Evolutionary conservation across 2,797 vertebrate species (phyloP).

Genomic region (Gephyroberyx darwinii): DNA sequence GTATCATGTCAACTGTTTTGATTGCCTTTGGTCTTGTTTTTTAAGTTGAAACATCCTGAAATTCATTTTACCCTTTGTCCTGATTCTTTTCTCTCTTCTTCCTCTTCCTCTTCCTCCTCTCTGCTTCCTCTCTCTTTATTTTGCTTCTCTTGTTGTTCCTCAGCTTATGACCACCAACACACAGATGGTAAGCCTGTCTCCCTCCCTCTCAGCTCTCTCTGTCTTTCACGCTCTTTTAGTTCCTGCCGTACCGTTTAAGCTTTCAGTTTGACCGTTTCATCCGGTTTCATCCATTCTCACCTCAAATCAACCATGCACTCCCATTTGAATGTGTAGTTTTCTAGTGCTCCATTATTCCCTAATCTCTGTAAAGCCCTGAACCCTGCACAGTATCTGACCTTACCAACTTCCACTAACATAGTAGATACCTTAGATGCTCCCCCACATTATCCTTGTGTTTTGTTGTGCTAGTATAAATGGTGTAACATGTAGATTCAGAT

Average conservation of each 20-base stretch:
- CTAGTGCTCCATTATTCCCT: constrained; percentile 59
- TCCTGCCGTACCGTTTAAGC: constrained; percentile 71
- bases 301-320: constrained; percentile 62
- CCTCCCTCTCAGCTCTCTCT: constrained; percentile 84
- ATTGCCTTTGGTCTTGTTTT: constrained; percentile 77
- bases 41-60: constrained; percentile 80
- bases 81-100: constrained; percentile 77
- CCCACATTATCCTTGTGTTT: constrained; percentile 67
- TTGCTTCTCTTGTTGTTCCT: constrained; percentile 82
- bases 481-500: constrained; percentile 50
- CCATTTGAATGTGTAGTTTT: constrained; percentile 71
- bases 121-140: constrained; percentile 82
- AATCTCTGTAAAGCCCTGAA: constrained; percentile 68
- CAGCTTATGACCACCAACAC: constrained; percentile 97
- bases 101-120: constrained; percentile 74
- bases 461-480: constrained; percentile 50
- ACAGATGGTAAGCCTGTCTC: constrained; percentile 92
- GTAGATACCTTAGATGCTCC: constrained; percentile 68
- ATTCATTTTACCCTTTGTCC: constrained; percentile 82
- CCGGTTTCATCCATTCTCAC: constrained; percentile 61
- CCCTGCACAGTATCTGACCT: constrained; percentile 63
- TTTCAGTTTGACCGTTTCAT: constrained; percentile 73
- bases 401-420: constrained; percentile 65
- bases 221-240: constrained; percentile 74
- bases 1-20: constrained; percentile 82